A percentile compares a stretch with the other conserved stretches of the same genome.
Evolutionary conservation across 2,888 invertebrate genomes (phyloP).

Genomic region (Conchocele bisecta): DNA sequence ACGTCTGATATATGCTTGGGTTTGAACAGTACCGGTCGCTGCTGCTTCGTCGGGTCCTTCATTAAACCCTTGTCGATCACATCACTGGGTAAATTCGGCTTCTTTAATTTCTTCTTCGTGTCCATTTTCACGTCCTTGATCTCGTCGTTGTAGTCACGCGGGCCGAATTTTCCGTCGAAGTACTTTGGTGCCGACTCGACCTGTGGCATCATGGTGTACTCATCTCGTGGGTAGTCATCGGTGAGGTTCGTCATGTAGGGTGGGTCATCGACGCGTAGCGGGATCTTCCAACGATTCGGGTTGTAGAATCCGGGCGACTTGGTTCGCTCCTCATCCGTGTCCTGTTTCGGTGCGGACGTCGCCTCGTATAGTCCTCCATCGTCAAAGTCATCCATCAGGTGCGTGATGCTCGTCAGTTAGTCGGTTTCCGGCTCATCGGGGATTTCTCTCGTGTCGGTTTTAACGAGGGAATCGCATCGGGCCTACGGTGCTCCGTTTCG

Average conservation of each 20-base stretch:
- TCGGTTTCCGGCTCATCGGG: constrained; percentile 44
- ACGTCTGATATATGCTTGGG: constrained; percentile 78
- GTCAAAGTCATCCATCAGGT: constrained; percentile 40
- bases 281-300: constrained; percentile 72
- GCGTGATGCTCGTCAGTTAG: constrained; percentile 42
- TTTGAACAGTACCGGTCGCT: constrained; percentile 78
- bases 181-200: constrained; percentile 68
- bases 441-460: constrained; percentile 38
- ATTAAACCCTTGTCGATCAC: constrained; percentile 65
- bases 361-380: constrained; percentile 42
- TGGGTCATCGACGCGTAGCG: constrained; percentile 69
- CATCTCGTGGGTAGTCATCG: constrained; percentile 81
- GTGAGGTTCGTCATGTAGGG: constrained; percentile 72
- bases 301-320: constrained; percentile 59
- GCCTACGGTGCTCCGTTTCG: constrained; percentile 18
- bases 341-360: constrained; percentile 26
- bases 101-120: constrained; percentile 59
- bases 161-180: constrained; percentile 71
- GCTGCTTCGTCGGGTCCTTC: constrained; percentile 63
- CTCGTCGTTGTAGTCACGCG: constrained; percentile 52
- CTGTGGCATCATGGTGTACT: constrained; percentile 78
- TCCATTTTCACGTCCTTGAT: constrained; percentile 47
- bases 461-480: constrained; percentile 44
- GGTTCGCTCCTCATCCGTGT: constrained; percentile 22
- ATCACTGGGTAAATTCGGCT: constrained; percentile 73